Evolutionary conservation across 2,797 vertebrate species (phyloP), one percentile per base, ranked within the genome.

Genomic region (Centroberyx gerrardi): DNA sequence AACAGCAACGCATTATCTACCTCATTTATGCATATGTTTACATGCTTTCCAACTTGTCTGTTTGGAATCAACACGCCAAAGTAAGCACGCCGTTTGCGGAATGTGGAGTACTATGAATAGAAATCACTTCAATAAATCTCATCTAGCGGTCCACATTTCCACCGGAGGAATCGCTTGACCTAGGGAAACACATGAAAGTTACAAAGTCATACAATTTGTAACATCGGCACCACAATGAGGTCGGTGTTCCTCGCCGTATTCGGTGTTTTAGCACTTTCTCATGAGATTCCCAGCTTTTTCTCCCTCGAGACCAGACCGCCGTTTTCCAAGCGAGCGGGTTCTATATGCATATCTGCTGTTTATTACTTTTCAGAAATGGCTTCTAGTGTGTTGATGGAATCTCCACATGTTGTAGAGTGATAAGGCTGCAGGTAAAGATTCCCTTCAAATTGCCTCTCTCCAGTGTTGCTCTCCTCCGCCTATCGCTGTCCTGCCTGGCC

Each of bases 341-440:
- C 81, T 63, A 18, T 78, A 84, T 81, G 75, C 71, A 63, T 74
- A 76, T 82, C 61, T 76, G 53, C 73, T 53, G 84, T 87, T 80
- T 80, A 87, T 87, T 84, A 74, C 86, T 71, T 86, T 87, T 86
- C 56, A 79, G 74, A 86, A 89, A 89, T 49, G 29, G 59, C 79
- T 81, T 73, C 74, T 62, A 88, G 76, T 51, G 9, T 72, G 72
- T 74, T 68, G 88, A 93, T 93, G 83, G 42, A 54, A 93, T 94
- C 86, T 72, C 74, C 76, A 72, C 62, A 51, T 93, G 91, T 74
- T 90, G 68, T 84, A 48, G 79, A 76, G 82, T 18, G 90, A 93
- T 92, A 92, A 93, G 81, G 73, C 67, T 29, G 54, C 76, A 87
- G 85, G 86, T 89, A 80, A 78, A 79, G 78, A 88, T 81, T 84